phyloP scores from a whole-genome alignment of 2,797 vertebrate species.

The Lithobates sylvaticus region DNA sequence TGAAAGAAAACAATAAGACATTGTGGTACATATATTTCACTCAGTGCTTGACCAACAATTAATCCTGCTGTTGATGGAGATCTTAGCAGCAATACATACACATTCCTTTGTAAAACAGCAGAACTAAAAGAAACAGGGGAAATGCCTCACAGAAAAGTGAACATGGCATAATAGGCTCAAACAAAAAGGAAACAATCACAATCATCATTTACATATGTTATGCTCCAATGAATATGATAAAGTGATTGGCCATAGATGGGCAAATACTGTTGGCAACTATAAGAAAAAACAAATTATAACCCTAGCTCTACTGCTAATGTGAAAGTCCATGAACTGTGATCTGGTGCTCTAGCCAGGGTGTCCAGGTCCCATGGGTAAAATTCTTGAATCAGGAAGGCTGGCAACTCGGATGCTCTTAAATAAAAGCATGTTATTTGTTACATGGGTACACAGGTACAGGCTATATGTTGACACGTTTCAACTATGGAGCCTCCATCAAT shows the following conservation, averaged over 20 bases:
- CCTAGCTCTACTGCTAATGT: too few relatives aligned
- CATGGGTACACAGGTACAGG: too few relatives aligned
- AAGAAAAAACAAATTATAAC: too few relatives aligned
- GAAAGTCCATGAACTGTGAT: too few relatives aligned
- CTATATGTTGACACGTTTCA: too few relatives aligned
- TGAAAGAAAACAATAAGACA: slow-evolving; percentile 48
- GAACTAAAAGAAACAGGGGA: neutral
- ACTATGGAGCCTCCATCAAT: too few relatives aligned
- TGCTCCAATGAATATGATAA: neutral
- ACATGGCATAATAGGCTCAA: neutral
- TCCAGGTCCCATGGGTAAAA: too few relatives aligned
- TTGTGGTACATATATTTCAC: slow-evolving; percentile 50
- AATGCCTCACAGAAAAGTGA: neutral
- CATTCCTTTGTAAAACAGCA: slow-evolving; percentile 25
- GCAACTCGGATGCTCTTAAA: too few relatives aligned
- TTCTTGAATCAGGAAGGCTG: too few relatives aligned
- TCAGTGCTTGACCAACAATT: slow-evolving; percentile 54
- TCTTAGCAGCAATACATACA: slow-evolving; percentile 38
- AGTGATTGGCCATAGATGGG: neutral
- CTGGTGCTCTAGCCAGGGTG: too few relatives aligned
- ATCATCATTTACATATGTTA: neutral
- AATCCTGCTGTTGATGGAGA: slow-evolving; percentile 56
- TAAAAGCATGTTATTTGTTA: too few relatives aligned
- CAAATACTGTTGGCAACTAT: neutral
- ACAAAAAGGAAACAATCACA: neutral